Conservation (phyloP, 2,797 vertebrate genomes). For the Pelodytes ibericus region DNA sequence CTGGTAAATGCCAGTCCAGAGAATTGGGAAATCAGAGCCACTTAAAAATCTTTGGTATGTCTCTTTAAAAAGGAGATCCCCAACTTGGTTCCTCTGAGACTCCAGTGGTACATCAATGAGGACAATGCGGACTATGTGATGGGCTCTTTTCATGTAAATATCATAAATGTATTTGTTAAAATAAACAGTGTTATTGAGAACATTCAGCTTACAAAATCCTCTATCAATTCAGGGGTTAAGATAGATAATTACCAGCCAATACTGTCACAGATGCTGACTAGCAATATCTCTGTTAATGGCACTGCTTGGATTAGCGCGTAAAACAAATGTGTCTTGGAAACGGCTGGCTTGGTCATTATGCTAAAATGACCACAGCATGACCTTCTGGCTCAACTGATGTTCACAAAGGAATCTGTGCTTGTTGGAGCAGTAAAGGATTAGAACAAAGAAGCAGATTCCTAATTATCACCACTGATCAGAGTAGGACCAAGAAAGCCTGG, state of each 20-base stretch:
- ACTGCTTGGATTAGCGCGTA: conserved; percentile 54
- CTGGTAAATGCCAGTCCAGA: too few species aligned
- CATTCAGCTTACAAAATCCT: background rate
- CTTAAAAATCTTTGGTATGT: too few species aligned
- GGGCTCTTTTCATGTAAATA: background rate
- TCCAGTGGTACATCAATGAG: too few species aligned
- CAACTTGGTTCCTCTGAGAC: too few species aligned
- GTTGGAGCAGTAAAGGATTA: conserved; percentile 56
- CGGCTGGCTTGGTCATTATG: conserved; percentile 56
- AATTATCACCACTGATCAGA: conserved; percentile 47
- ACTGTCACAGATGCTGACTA: conserved; percentile 57
- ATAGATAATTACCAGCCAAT: conserved; percentile 53
- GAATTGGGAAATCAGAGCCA: too few species aligned
- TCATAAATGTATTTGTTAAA: background rate
- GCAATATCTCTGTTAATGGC: conserved; percentile 54
- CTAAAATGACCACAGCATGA: conserved; percentile 57
- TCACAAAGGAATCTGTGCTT: conserved; percentile 57
- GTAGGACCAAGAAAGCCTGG: conserved; percentile 6
- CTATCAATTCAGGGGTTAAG: conserved; percentile 40
- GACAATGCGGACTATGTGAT: background rate
- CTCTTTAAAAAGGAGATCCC: too few species aligned
- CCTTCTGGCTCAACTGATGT: conserved; percentile 56
- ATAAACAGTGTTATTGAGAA: background rate
- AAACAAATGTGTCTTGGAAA: conserved; percentile 57
- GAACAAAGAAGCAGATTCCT: conserved; percentile 52